Evolutionary conservation across 2,797 vertebrate genomes (phyloP), one percentile per base, ranked within the genome.

Genomic region (Mastacembelus armatus): DNA sequence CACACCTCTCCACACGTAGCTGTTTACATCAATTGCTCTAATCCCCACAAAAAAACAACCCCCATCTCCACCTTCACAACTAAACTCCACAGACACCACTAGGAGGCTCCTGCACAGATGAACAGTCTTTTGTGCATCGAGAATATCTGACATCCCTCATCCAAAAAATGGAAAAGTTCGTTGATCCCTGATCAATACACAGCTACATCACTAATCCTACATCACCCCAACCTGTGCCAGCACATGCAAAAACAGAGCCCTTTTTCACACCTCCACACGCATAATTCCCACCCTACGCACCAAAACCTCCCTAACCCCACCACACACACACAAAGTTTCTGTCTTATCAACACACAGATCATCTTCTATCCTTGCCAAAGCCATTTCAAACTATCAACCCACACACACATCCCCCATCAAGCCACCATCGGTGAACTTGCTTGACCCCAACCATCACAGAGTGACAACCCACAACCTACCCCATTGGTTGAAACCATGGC

Each of bases 401-500:
- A 36, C 42, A 36, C 49, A 50, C 56, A 61, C 45, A 77, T 27
- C 71, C 80, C 85, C 81, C 86, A 86, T 32, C 57, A 48, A 65
- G 56, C 68, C 69, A 58, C 73, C 72, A 67, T 69, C 49, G 32
- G 43, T 69, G 75, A 87, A 86, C 86, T 78, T 38, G 36, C 69
- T 67, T 86, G 80, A 88, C 85, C 86, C 65, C 48, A 63, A 21
- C 47, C 11, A 24, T 42, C 33, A 18, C 62, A 30, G 33, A 77
- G 67, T 65, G 65, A 70, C 56, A 66, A 50, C 68, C 73, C 18
- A 56, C 5, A 10, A 68, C 71, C 62, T 36, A 39, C 57, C 49
- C 60, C 47, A 85, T 85, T 86, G 80, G 82, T 35, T 69, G 78
- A 70, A 76, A 81, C 89, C 77, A 88, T 89, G 75, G 80, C 75